phyloP scores from a whole-genome alignment of 2,797 vertebrate genomes.

The Alfaro cultratus region DNA sequence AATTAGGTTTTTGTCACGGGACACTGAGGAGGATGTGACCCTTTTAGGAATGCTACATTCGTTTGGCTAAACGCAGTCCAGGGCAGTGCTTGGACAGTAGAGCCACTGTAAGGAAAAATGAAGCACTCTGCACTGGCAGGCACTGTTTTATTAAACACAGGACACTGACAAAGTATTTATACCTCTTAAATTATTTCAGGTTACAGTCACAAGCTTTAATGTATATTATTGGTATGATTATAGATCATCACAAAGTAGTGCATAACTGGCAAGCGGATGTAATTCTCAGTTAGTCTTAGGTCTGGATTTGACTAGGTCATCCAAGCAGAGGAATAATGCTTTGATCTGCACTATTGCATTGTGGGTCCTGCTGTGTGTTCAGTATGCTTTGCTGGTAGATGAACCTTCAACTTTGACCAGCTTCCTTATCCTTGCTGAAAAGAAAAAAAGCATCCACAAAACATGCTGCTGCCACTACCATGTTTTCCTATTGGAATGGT shows the following conservation, averaged over 20 bases:
- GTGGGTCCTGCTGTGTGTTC: not conserved
- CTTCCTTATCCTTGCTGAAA: not conserved
- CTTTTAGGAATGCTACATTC: constrained; percentile 72
- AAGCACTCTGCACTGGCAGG: constrained; percentile 31
- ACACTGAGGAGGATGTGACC: constrained; percentile 77
- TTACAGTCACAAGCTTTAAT: not conserved
- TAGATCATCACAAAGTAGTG: not conserved
- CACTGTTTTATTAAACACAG: constrained; percentile 28
- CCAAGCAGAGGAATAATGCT: not conserved
- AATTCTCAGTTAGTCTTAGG: not conserved
- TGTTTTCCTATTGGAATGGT: not conserved
- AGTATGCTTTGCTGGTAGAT: not conserved
- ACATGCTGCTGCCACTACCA: not conserved
- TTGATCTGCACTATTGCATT: not conserved
- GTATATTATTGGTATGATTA: not conserved
- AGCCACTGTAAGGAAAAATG: constrained; percentile 51
- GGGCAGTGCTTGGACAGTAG: constrained; percentile 58
- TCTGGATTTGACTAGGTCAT: not conserved
- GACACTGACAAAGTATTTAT: not conserved
- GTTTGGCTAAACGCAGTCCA: constrained; percentile 59
- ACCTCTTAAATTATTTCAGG: not conserved
- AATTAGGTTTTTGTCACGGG: constrained; percentile 74
- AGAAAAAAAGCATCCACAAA: not conserved
- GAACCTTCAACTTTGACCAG: not conserved
- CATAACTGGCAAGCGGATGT: not conserved